These are phyloP conservation scores for Saxicola maurus DNA, from an alignment of 2,797 vertebrate genomes.

Conservation along the genomic window DNA sequence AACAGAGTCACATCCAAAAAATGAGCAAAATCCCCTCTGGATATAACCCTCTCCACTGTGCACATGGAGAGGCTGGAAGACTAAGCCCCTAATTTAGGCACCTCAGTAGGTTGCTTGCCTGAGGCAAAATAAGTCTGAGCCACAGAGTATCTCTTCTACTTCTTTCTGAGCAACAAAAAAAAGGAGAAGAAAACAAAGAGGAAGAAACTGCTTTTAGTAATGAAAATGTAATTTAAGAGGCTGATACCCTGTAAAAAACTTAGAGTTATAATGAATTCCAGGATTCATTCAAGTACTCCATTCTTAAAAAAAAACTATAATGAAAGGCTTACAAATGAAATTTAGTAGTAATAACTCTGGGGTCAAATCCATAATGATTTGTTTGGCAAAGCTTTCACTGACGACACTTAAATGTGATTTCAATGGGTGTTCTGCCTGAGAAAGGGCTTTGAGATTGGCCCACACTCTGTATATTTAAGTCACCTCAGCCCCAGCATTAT, in stretches of 20 bases:
- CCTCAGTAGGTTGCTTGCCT: background rate
- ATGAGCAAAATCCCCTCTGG: background rate
- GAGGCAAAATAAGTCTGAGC: background rate
- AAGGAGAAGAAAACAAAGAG: fast-evolving
- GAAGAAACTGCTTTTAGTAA: background rate
- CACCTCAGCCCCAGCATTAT: constrained; percentile 32
- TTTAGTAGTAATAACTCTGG: constrained; percentile 45
- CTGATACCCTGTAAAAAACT: background rate
- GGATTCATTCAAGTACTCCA: background rate
- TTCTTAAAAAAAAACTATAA: constrained; percentile 50
- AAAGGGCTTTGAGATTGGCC: constrained; percentile 7
- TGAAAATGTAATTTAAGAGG: background rate
- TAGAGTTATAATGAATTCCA: constrained; percentile 15
- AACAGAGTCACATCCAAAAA: background rate
- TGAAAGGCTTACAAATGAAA: constrained; percentile 35
- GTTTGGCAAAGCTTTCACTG: constrained; percentile 30
- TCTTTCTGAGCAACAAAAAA: background rate
- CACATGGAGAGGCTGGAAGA: background rate
- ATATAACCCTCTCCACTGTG: background rate
- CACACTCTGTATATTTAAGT: constrained; percentile 22
- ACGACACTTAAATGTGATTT: constrained; percentile 40
- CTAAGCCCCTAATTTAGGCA: background rate
- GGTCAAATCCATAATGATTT: constrained; percentile 40
- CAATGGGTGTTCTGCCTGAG: constrained; percentile 27
- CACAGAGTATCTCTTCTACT: background rate